phyloP scores from a whole-genome alignment of 2,113 vertebrate species.

The Corvus hawaiiensis region DNA sequence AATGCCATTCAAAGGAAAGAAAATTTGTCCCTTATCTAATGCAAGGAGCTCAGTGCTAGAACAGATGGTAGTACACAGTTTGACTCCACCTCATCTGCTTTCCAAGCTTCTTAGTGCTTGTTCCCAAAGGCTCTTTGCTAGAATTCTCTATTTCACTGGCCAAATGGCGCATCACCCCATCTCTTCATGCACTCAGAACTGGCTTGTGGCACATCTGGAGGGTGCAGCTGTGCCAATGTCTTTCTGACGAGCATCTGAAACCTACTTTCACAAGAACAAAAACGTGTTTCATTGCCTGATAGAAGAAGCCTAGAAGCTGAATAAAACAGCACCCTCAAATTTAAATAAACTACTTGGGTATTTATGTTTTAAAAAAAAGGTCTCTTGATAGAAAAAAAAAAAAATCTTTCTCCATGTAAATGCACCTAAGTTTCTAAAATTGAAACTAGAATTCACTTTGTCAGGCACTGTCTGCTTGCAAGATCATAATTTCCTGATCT shows the following conservation, averaged over 20 bases:
- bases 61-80: conserved; percentile 21
- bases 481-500: neutral
- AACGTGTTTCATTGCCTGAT: neutral
- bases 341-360: neutral
- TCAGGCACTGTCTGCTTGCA: neutral
- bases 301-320: neutral
- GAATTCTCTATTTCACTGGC: neutral
- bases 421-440: neutral
- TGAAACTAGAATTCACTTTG: neutral
- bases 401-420: neutral
- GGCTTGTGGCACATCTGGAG: neutral
- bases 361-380: neutral
- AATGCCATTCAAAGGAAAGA: neutral
- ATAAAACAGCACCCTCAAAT: neutral
- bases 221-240: neutral
- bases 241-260: neutral
- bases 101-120: neutral
- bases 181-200: neutral
- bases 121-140: neutral
- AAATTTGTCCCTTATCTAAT: neutral
- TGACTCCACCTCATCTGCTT: neutral
- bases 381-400: neutral
- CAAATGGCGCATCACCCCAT: neutral
- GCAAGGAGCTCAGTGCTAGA: neutral
- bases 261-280: neutral